A percentile compares a stretch with the other conserved stretches of the same genome.
These are phyloP conservation scores for Hemiprocne comata DNA, from an alignment of 2,113 vertebrate genomes.

Conservation along the genomic window DNA sequence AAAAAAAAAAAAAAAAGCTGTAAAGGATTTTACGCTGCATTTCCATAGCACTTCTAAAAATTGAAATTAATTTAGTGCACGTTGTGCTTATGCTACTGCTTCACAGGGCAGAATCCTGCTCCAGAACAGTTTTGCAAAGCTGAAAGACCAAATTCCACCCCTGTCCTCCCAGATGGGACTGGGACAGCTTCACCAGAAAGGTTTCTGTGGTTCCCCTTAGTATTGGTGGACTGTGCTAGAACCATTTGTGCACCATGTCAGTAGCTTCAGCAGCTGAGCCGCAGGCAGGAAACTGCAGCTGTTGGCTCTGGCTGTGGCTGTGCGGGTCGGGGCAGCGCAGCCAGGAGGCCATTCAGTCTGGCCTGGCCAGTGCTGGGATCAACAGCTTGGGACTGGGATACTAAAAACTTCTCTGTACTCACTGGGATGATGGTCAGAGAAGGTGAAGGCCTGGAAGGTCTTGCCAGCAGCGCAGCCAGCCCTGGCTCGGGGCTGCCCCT, in stretches of 20 bases:
- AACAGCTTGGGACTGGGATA: not conserved
- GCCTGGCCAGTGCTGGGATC: too few species aligned
- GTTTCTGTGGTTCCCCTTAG: not conserved
- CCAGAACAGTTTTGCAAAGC: not conserved
- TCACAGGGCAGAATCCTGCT: not conserved
- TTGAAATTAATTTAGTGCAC: not conserved
- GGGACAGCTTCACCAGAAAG: not conserved
- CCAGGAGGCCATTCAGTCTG: too few species aligned
- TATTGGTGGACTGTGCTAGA: not conserved
- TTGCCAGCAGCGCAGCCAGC: fast-evolving
- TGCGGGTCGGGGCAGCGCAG: not conserved
- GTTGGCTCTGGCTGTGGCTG: not conserved
- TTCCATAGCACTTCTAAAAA: not conserved
- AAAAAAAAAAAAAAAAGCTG: not conserved
- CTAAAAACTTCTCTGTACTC: not conserved
- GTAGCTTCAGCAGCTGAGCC: not conserved
- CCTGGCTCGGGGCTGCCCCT: not conserved
- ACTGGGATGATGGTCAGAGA: not conserved
- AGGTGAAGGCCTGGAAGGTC: not conserved
- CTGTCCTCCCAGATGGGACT: not conserved
- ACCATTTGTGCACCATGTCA: not conserved
- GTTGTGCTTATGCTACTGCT: not conserved
- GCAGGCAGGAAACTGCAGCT: not conserved
- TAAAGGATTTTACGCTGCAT: not conserved
- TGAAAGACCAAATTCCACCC: not conserved